Percentiles rank a stretch among this genome's conserved stretches.
Evolutionary conservation across 2,113 vertebrate genomes (phyloP).

Genomic region (Diphyllodes magnificus): DNA sequence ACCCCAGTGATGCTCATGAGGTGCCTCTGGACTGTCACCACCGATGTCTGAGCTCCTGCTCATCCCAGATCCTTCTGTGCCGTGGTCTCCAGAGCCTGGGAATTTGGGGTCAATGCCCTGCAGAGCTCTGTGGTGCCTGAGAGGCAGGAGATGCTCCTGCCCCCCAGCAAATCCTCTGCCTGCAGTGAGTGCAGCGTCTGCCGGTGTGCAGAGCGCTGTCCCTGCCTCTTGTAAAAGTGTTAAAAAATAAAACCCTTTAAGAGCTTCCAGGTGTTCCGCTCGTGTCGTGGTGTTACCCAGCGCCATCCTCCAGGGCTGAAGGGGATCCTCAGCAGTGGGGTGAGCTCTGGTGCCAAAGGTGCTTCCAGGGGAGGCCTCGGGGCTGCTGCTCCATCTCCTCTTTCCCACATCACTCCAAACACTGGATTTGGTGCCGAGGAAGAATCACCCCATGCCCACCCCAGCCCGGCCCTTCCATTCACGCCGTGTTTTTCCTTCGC

Average conservation of each 20-base stretch:
- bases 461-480: neutral
- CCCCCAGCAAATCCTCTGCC: neutral
- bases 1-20: rapidly evolving
- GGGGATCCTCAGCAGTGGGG: rapidly evolving
- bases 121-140: neutral
- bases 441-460: rapidly evolving
- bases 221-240: neutral
- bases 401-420: rapidly evolving
- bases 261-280: neutral
- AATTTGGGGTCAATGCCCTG: neutral
- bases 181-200: neutral
- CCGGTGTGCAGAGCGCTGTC: neutral
- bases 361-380: neutral
- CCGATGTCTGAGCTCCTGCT: neutral
- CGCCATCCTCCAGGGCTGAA: neutral
- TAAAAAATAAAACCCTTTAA: neutral
- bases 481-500: neutral
- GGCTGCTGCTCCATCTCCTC: neutral
- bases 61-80: neutral
- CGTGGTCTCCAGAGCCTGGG: neutral
- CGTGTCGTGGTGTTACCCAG: neutral
- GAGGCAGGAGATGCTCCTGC: neutral
- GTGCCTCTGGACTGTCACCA: neutral
- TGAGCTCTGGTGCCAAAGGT: neutral
- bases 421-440: rapidly evolving